Evolutionary conservation across 2,797 vertebrate species (phyloP).

Genomic region (Spizella passerina): DNA sequence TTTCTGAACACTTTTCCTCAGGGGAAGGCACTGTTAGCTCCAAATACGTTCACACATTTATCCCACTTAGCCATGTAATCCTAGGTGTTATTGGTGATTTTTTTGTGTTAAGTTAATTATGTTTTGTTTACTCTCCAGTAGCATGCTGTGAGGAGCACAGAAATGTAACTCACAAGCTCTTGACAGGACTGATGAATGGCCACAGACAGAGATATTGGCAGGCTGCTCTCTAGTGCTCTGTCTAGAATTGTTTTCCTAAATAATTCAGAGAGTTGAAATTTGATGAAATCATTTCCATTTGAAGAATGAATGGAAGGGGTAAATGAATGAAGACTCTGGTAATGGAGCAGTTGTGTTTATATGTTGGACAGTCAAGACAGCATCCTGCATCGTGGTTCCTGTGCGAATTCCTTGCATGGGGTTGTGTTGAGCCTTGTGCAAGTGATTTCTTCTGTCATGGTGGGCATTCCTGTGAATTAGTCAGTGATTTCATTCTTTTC

Average conservation of each 20-base stretch:
- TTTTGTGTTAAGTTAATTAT: constrained; percentile 44
- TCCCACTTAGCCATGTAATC: constrained; percentile 42
- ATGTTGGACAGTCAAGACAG: background rate
- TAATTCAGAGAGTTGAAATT: constrained; percentile 56
- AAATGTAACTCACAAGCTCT: background rate
- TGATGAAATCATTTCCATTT: constrained; percentile 61
- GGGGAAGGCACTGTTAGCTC: background rate
- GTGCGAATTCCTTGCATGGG: background rate
- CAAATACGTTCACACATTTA: background rate
- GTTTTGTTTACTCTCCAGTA: constrained; percentile 51
- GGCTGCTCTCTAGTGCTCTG: constrained; percentile 20
- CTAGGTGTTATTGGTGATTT: constrained; percentile 16
- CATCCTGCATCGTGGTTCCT: background rate
- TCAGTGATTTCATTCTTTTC: background rate
- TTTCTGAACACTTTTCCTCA: background rate
- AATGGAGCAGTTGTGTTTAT: background rate
- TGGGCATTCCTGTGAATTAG: background rate
- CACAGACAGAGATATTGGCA: constrained; percentile 67
- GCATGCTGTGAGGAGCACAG: background rate
- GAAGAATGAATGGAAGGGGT: constrained; percentile 22
- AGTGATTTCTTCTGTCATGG: background rate
- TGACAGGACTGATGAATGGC: constrained; percentile 67
- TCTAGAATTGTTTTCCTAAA: constrained; percentile 62
- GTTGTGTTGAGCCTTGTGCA: background rate
- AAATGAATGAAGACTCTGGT: constrained; percentile 26